These are phyloP conservation scores for Zaprionus ornatus DNA, from an alignment of 1,140 invertebrate genomes.

Conservation along the genomic window DNA sequence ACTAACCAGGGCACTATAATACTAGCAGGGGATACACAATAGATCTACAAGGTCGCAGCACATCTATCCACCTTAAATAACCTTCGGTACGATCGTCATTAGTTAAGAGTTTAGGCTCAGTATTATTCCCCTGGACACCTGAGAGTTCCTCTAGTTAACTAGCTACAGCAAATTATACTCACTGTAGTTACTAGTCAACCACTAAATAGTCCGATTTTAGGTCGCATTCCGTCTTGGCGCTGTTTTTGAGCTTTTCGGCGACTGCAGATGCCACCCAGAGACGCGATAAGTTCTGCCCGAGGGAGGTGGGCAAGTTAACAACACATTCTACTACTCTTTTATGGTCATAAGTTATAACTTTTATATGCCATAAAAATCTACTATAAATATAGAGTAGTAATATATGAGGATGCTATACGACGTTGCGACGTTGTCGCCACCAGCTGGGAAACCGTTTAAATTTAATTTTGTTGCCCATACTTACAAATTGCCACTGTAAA, in stretches of 20 bases:
- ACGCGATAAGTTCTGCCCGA: background rate
- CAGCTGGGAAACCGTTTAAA: conserved; percentile 39
- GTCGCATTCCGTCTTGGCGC: background rate
- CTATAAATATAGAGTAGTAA: conserved; percentile 5
- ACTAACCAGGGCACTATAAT: too few relatives aligned
- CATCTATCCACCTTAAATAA: too few relatives aligned
- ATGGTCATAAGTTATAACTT: background rate
- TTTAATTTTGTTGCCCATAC: conserved; percentile 35
- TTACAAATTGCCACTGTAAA: conserved; percentile 46
- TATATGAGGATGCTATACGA: background rate
- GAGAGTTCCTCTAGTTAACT: too few relatives aligned
- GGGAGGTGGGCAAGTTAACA: background rate
- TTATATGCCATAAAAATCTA: conserved; percentile 7
- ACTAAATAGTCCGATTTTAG: background rate
- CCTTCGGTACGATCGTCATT: too few relatives aligned
- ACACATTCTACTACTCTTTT: background rate
- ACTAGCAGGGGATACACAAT: too few relatives aligned
- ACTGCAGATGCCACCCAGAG: background rate
- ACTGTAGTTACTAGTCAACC: background rate
- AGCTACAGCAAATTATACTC: too few relatives aligned
- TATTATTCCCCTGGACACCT: too few relatives aligned
- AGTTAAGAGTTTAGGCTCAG: too few relatives aligned
- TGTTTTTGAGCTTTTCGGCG: background rate
- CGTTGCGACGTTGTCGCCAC: conserved; percentile 31
- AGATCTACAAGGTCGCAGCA: too few relatives aligned